Evolutionary conservation across 2,113 vertebrate species (phyloP), one percentile per base, ranked within the genome.

Genomic region (Platichthys flesus): DNA sequence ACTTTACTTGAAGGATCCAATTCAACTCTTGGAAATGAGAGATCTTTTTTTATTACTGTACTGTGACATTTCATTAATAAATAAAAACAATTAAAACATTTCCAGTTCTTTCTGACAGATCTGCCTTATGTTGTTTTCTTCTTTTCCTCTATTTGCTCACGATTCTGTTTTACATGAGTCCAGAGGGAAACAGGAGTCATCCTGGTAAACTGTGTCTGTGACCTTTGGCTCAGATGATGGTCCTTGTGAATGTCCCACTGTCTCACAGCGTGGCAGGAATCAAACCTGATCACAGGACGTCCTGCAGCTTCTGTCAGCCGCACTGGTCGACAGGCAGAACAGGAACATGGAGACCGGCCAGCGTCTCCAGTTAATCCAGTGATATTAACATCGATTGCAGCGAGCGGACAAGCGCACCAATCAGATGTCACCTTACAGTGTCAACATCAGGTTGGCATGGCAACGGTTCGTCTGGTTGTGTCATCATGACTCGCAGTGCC

Each of bases 401-500:
- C 13, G 8, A 40, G 26, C 61, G 54, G 55, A 2, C 14, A 28
- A 31, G 18, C 16, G 26, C 24, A 24, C 64, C 52, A 23, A 51
- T 73, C 73, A n/a, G 57, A 49, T 0, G 51, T 90, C 82, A 83
- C 49, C 57, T 85, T 35, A 23, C 71, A 1, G 21, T 6, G 18
- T 73, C 74, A 21, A 1, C 45, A 20, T 79, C 45, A 2, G 56
- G 40, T 26, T 61, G 65, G 37, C 58, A 58, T 59, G 87, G 47
- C 20, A 52, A 78, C 28, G 23, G 14, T 21, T 74, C n/a, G 0
- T 74, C 66, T 18, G 51, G 23, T 42, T 64, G 72, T 60, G 20
- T 57, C 35, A 67, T 57, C 3, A 56, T 47, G 28, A n/a, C 70
- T 49, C 18, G 56, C 15, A 94, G 82, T 5, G 74, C 67, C 52